Evolutionary conservation across 1,140 invertebrate genomes (phyloP).

Genomic region (Drosophila nasuta): DNA sequence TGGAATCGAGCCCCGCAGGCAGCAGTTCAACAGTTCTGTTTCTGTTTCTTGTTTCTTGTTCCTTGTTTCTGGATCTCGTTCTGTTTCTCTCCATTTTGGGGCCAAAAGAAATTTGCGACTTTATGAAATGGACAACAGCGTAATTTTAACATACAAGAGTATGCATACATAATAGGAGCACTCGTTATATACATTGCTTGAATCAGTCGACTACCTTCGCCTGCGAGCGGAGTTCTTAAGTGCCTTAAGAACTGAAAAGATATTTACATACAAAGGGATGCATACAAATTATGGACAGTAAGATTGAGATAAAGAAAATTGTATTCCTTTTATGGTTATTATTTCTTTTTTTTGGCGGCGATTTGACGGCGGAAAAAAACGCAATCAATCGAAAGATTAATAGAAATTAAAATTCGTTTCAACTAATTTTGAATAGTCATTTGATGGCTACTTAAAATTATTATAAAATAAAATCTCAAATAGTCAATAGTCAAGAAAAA

Average conservation of each 20-base stretch:
- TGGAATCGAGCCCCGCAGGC: constrained; percentile 58
- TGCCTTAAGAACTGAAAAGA: neutral
- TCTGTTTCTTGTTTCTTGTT: too few relatives aligned
- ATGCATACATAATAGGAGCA: constrained; percentile 9
- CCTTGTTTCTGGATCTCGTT: neutral
- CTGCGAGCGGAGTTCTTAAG: neutral
- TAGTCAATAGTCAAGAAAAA: too few relatives aligned
- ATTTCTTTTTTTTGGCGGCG: too few relatives aligned
- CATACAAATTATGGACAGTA: neutral
- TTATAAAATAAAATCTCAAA: too few relatives aligned
- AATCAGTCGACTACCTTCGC: constrained; percentile 4
- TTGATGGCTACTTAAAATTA: too few relatives aligned
- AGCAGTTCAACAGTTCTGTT: constrained; percentile 8
- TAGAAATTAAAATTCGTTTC: neutral
- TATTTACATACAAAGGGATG: constrained; percentile 5
- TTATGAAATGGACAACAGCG: constrained; percentile 28
- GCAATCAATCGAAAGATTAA: neutral
- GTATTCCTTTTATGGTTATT: neutral
- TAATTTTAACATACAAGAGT: constrained; percentile 12
- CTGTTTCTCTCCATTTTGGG: constrained; percentile 14
- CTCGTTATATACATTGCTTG: constrained; percentile 1
- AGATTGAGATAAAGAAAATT: neutral
- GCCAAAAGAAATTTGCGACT: constrained; percentile 26
- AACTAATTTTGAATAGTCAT: neutral
- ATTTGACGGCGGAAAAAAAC: neutral